Evolutionary conservation across 2,113 vertebrate genomes (phyloP), one percentile per base, ranked within the genome.

Genomic region (Strix uralensis): DNA sequence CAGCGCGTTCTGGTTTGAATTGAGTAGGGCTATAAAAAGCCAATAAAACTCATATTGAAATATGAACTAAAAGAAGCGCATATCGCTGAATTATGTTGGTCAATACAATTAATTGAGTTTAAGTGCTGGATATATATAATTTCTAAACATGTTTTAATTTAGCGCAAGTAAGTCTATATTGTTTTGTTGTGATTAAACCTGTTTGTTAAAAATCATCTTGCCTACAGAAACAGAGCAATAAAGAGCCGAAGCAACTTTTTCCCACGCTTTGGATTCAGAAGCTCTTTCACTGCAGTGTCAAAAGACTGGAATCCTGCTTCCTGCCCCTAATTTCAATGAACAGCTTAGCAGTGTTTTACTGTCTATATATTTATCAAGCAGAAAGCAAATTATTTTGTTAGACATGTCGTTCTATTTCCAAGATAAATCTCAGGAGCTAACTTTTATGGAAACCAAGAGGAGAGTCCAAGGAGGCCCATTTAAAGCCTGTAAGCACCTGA

Each of bases 351-450:
- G 92, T 97, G 94, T 95, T 98, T 98, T 97, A 97, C 96, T 96
- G 93, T 97, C 95, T 92, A 97, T 97, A 96, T 98, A 97, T 97
- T 98, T 97, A 98, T 97, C 97, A 97, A 97, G 92, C 66, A 97
- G 96, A 97, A 96, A 95, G 91, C 95, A 94, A 96, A 97, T 92
- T 94, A 95, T 96, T 97, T 97, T 95, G 92, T 95, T 97, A 96
- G 96, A 95, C 92, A 96, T 25, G 47, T 92, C 8, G 1, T 97
- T 98, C 96, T 94, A 94, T 88, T 96, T 97, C 97, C 95, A 97
- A 97, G 97, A 97, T 93, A 98, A 97, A 97, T 93, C 87, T 96
- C 96, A 91, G 94, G 51, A 97, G 86, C 81, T 94, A 91, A 92
- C 82, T 95, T 97, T 97, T 97, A 95, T 91, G 96, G 97, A 98